Base-by-base conservation (phyloP, 2,113 vertebrate genomes). In the Oxyruncus cristatus region DNA sequence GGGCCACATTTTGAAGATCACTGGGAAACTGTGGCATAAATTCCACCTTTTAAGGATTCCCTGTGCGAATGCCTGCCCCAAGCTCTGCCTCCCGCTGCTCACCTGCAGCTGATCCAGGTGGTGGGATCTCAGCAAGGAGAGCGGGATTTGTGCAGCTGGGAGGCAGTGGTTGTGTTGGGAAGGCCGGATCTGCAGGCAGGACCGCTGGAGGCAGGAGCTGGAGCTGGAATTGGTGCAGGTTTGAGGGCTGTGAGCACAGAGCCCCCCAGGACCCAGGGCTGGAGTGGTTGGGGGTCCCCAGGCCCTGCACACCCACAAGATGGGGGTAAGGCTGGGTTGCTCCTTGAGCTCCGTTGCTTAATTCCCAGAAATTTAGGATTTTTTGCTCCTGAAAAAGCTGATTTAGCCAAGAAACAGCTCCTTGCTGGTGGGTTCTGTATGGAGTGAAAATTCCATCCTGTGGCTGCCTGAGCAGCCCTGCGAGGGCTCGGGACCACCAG, bases 401-500 rank as follows among this genome's bases (percentile, higher is more conserved):
- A 1, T 65, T 68, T 30, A 67, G 27, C 30, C 55, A 8, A 35
- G 14, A 33, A 82, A 4, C 21, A 27, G 7, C 58, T 49, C 81
- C 42, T 32, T 8, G 12, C 42, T 10, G 53, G 9, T 55, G 62
- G 18, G 33, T 42, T 49, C 11, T 4, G 1, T 9, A 1, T 28
- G 16, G 28, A 33, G 2, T 3, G 9, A 16, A 67, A 79, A 11
- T 11, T n/a, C 78, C 81, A 11, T 35, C 47, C 42, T 32, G 63
- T 50, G 83, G 23, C 58, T 53, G 68, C 27, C 59, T 50, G 62
- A 30, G 68, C 17, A 4, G 24, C 58, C 4, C 3, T 14, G 68
- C 0, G 1, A 10, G 6, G 56, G 24, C 33, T 47, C 6, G 7
- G 72, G 23, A 27, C 39, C 17, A 1, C 41, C 5, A 1, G 30